A percentile compares a stretch with the other conserved stretches of the same genome.
Evolutionary conservation across 2,888 invertebrate species (phyloP).

Genomic region (Volucella zonaria): DNA sequence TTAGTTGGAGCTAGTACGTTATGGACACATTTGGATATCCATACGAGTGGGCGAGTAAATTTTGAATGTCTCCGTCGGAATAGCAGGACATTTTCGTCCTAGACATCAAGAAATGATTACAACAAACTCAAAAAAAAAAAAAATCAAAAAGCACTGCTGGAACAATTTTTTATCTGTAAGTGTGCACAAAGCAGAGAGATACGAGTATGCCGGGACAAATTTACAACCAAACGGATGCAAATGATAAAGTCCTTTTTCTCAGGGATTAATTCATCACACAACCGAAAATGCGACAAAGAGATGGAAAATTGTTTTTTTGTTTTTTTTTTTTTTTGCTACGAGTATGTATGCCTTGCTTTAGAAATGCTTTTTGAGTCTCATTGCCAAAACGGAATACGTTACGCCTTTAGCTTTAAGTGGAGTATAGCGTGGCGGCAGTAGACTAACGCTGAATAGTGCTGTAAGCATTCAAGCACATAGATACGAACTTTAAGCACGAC

Average conservation of each 20-base stretch:
- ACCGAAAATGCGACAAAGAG: constrained; percentile 29
- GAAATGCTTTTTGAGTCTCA: constrained; percentile 7
- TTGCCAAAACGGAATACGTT: constrained; percentile 49
- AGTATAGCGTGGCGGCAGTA: neutral
- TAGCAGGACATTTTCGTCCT: constrained; percentile 54
- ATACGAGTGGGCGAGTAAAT: constrained; percentile 20
- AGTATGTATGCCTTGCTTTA: neutral
- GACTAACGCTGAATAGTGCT: constrained; percentile 16
- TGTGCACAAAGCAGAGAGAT: constrained; percentile 29
- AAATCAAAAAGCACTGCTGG: constrained; percentile 24
- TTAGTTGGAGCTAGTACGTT: constrained; percentile 36
- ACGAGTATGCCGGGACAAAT: constrained; percentile 10
- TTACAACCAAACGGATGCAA: constrained; percentile 31
- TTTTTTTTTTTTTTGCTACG: neutral
- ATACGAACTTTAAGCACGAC: neutral
- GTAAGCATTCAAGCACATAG: neutral
- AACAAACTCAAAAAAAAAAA: constrained; percentile 54
- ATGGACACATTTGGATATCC: constrained; percentile 7
- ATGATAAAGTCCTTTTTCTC: constrained; percentile 53
- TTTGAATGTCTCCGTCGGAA: constrained; percentile 54
- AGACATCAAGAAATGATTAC: constrained; percentile 61
- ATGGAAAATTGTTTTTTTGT: constrained; percentile 10
- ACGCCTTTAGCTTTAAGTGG: constrained; percentile 40
- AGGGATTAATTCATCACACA: constrained; percentile 64
- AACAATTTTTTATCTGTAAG: constrained; percentile 57